A percentile compares a stretch with the other conserved stretches of the same genome.
Conservation (phyloP, 1,140 invertebrate species). For the Bombus difficillimus region DNA sequence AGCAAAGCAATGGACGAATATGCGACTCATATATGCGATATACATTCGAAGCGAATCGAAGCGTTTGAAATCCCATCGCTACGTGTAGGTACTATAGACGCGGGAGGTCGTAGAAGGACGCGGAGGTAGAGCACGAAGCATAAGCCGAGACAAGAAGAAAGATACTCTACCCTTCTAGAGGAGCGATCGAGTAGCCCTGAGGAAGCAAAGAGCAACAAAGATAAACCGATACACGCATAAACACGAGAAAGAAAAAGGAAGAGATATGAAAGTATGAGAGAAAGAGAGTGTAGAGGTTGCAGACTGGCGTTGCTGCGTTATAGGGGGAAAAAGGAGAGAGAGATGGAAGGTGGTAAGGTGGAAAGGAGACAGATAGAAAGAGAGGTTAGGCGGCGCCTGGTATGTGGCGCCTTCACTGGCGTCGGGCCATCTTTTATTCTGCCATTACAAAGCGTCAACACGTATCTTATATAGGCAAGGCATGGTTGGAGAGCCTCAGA, state of each 20-base stretch:
- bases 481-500: slow-evolving; percentile 19
- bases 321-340: slow-evolving; percentile 13
- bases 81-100: background rate
- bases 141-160: background rate
- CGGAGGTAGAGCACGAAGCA: slow-evolving; percentile 3
- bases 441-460: slow-evolving; percentile 76
- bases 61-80: no score
- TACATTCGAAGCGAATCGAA: no score
- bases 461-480: slow-evolving; percentile 67
- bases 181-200: background rate
- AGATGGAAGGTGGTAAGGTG: slow-evolving; percentile 11
- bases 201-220: background rate
- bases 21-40: no score
- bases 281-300: slow-evolving; percentile 2
- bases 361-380: slow-evolving; percentile 51
- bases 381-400: slow-evolving; percentile 78
- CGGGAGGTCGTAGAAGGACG: slow-evolving; percentile 47
- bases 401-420: slow-evolving; percentile 81
- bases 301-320: slow-evolving; percentile 14
- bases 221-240: background rate
- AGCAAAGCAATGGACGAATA: no score
- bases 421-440: slow-evolving; percentile 78
- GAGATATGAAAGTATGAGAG: background rate
- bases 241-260: slow-evolving; percentile 6
- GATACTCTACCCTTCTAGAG: slow-evolving; percentile 20